Evolutionary conservation across 2,797 vertebrate species (phyloP).

Genomic region (Acipenser transmontanus): DNA sequence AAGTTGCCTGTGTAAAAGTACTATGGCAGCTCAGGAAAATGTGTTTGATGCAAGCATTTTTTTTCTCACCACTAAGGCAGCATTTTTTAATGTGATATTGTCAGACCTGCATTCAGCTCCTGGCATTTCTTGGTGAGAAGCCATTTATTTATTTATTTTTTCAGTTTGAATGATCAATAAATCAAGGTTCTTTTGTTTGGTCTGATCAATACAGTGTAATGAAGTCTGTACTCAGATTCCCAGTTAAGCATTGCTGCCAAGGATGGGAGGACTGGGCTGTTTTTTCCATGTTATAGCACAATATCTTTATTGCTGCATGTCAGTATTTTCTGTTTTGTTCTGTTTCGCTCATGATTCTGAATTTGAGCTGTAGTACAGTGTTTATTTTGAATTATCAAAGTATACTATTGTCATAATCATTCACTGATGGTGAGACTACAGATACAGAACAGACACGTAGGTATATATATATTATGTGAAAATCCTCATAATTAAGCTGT

Average conservation of each 20-base stretch:
- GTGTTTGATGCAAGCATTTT: not conserved
- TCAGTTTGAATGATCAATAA: slow-evolving; percentile 57
- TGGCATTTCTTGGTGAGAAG: slow-evolving; percentile 24
- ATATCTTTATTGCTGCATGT: slow-evolving; percentile 24
- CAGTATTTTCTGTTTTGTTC: not conserved
- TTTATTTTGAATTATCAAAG: no score
- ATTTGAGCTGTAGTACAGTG: not conserved
- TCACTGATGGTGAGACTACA: no score
- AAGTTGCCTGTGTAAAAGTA: no score
- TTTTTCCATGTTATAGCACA: slow-evolving; percentile 35
- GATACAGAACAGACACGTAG: no score
- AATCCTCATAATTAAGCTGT: no score
- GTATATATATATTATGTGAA: no score
- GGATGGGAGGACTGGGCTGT: slow-evolving; percentile 29
- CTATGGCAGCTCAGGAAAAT: no score
- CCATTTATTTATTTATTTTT: slow-evolving; percentile 3
- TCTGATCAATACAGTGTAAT: slow-evolving; percentile 75
- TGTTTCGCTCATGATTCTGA: slow-evolving; percentile 3
- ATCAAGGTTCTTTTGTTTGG: slow-evolving; percentile 67
- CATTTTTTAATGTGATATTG: slow-evolving; percentile 28
- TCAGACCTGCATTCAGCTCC: slow-evolving; percentile 27
- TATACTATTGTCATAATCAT: no score
- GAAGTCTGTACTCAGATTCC: slow-evolving; percentile 57
- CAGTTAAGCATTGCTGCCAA: slow-evolving; percentile 31
- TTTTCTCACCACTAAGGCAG: slow-evolving; percentile 29